Base-by-base conservation (phyloP, 2,888 invertebrate species). In the Cistogaster globosa region DNA sequence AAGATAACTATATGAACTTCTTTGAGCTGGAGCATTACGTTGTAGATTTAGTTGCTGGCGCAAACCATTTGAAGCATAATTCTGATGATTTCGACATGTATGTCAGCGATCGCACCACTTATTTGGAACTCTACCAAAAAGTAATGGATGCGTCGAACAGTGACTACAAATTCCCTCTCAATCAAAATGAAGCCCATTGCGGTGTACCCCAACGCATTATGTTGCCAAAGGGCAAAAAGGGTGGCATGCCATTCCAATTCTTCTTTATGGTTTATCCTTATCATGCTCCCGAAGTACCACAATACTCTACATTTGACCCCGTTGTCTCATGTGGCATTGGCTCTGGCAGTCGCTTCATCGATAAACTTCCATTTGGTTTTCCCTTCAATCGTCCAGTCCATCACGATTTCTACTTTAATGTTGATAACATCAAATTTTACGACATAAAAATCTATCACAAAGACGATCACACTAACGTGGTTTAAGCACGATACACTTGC, bases 351-450 rank as follows among this genome's bases (percentile, higher is more conserved):
- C 91, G 93, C 60, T 92, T 88, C 67, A 87, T 91, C 26, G 91
- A 92, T 78, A 58, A 86, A 83, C 94, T 94, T 91, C 94, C 96
- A 68, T 93, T 95, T 89, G 96, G 95, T 74, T 97, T 95, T 93
- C 97, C 97, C 88, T 94, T 97, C 91, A 96, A 97, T 90, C 94
- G 96, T 86, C 93, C 94, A 12, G 94, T 96, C 88, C 93, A 94
- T 62, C 91, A 91, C 75, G 93, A 94, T 51, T 92, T 92, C 69
- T 93, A 93, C 88, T 96, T 95, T 93, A 93, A 94, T 88, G 94
- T 95, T 36, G 94, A 95, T 8, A 96, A 96, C 93, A 94, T 95
- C 93, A 94, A 94, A 91, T 95, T 95, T 91, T 93, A 95, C 86
- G 95, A 96, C 86, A 93, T 95, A 0, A 93, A 93, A 86, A 94